phyloP scores from a whole-genome alignment of 2,113 vertebrate species.

The Plectropomus leopardus region DNA sequence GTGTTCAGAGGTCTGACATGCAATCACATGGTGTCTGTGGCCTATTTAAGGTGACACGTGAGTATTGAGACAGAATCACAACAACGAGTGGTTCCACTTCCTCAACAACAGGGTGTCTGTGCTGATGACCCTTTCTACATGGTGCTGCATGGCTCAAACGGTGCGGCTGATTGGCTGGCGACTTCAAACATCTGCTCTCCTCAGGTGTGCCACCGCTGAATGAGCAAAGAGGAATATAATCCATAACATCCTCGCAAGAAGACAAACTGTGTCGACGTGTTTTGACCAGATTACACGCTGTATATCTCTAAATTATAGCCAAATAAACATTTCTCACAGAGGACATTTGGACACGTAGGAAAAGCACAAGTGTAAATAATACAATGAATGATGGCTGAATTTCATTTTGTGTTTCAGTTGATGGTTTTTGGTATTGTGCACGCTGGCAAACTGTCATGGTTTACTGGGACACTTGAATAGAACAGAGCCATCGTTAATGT shows the following conservation, averaged over 20 bases:
- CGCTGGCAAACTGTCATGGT: not conserved
- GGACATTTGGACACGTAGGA: not conserved
- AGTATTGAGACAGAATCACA: conserved; percentile 7
- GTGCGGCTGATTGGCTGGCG: conserved; percentile 39
- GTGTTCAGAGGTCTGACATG: conserved; percentile 21
- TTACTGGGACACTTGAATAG: conserved; percentile 2
- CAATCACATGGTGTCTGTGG: conserved; percentile 15
- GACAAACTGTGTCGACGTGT: not conserved
- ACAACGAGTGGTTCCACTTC: conserved; percentile 9
- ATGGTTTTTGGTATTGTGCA: not conserved
- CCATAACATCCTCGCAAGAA: not conserved
- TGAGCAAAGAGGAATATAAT: conserved; percentile 1
- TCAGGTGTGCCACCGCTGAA: conserved; percentile 27
- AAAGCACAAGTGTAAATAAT: conserved; percentile 1
- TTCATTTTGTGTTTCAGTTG: conserved; percentile 15
- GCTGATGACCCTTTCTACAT: conserved; percentile 33
- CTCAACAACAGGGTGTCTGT: conserved; percentile 2
- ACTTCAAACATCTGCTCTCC: conserved; percentile 49
- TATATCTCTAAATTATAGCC: not conserved
- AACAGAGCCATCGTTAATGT: conserved; percentile 5
- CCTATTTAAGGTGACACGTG: conserved; percentile 10
- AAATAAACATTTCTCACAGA: not conserved
- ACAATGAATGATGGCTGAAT: not conserved
- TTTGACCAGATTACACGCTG: conserved; percentile 1
- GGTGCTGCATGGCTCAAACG: conserved; percentile 37